Base-by-base conservation (phyloP, 1,140 invertebrate species). In the Eueides isabella region DNA sequence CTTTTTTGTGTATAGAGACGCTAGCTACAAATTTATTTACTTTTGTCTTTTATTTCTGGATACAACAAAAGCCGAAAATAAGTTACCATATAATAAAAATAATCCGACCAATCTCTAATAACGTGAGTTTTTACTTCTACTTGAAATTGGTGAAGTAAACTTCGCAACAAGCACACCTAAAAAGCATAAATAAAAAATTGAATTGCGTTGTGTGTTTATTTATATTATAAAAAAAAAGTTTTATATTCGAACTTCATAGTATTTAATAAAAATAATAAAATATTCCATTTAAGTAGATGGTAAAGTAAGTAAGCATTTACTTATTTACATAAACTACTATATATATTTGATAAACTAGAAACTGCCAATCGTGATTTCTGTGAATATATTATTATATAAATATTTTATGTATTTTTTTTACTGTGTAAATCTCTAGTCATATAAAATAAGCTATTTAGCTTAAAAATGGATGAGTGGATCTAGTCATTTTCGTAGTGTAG, bases 381-480 rank as follows among this genome's bases (percentile, higher is more conserved):
- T 9, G 19, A 55, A 26, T n/a, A 55, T 55, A 55, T 26, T 48
- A 48, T 19, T 16, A 14, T 38, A 38, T 38, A 38, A 38, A 55
- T 0, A 55, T 55, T 12, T 19, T 55, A 55, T 55, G 19, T 12
- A 23, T 9, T 26, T 55, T 55, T 55, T 55, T 55, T 26, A 55
- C 48, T 55, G 11, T 55, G 11, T 55, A 55, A 23, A 55, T 23
- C 23, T 55, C 48, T 55, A 55, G 48, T 55, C 23, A 55, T 55
- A 55, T 12, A 55, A 23, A 23, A 48, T 44, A 26, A 55, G 19
- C 48, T 55, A 26, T 26, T 55, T 26, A 23, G 48, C 48, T 55
- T 55, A 55, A 16, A 62, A 76, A 76, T 55, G 77, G 80, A 81
- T 81, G 81, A 77, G 81, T 83, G 74, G 48, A 80, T 83, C 81